Conservation (phyloP, 1,140 invertebrate genomes). For the Drosophila elegans region DNA sequence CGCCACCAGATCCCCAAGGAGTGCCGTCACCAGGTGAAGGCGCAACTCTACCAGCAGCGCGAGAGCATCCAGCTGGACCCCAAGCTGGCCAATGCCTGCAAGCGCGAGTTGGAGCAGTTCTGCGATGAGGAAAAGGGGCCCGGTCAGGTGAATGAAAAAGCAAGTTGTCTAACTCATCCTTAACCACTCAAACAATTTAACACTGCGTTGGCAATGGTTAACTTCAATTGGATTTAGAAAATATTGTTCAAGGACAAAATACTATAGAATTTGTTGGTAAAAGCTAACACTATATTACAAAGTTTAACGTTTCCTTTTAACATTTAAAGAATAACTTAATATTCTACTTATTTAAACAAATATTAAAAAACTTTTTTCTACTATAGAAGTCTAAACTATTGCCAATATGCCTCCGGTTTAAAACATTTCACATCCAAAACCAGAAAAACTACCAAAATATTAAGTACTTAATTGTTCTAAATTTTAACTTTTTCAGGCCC, state of each 20-base stretch:
- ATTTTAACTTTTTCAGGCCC: conserved; percentile 86
- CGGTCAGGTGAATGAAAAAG: conserved; percentile 88
- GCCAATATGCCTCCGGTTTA: neutral
- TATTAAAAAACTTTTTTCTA: too few species aligned
- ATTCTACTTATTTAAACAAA: too few species aligned
- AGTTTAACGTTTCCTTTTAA: too few species aligned
- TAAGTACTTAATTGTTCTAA: neutral
- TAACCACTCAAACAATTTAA: conserved; percentile 22
- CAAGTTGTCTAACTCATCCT: conserved; percentile 67
- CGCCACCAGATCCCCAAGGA: conserved; percentile 92
- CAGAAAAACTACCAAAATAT: neutral
- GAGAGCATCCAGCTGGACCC: conserved; percentile 95
- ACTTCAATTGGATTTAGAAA: too few species aligned
- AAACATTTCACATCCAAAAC: neutral
- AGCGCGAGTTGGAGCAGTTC: conserved; percentile 90
- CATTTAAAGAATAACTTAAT: too few species aligned
- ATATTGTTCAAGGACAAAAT: too few species aligned
- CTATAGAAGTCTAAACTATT: too few species aligned
- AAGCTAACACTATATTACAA: too few species aligned
- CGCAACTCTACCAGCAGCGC: conserved; percentile 94
- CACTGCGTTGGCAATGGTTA: neutral
- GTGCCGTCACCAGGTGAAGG: conserved; percentile 94
- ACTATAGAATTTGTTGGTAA: too few species aligned
- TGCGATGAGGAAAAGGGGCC: conserved; percentile 91
- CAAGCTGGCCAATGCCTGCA: conserved; percentile 90